Evolutionary conservation across 2,113 vertebrate species (phyloP), one percentile per base, ranked within the genome.

Genomic region (Alethe diademata): DNA sequence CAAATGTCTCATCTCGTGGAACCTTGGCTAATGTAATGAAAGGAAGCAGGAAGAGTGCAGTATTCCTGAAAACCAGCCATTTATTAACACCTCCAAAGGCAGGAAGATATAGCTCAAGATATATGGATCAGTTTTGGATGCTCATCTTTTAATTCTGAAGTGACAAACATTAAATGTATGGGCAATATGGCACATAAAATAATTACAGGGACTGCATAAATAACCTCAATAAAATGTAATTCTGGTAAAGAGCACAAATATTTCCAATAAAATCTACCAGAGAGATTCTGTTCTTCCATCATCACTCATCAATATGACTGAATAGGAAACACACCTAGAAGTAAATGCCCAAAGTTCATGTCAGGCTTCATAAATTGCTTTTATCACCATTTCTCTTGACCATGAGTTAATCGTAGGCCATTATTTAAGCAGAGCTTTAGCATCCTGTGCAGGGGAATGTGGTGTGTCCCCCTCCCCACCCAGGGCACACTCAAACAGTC

Each of bases 1-100:
- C 97, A 97, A 98, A 98, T 86, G 96, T 97, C 98, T 98, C 97
- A 97, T 97, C 95, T 92, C 82, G 82, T 93, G 95, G 95, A 97
- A 97, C 84, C 92, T 90, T 83, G 86, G 97, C 92, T 95, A 91
- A 86, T 18, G 90, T 80, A 98, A 98, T 97, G 97, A 97, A 97
- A 97, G 97, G 96, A 98, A 97, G 96, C 97, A 97, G 97, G 95
- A 94, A 96, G 93, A 95, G 86, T 36, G 92, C 93, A 91, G 84
- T 91, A 95, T 80, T 97, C 97, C 96, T 96, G 91, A 93, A 97
- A 97, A 91, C 16, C 71, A 93, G 96, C 75, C 94, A 67, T 83
- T 97, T 96, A 96, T 90, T 96, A 97, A 92, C 64, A 64, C 82
- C 93, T 82, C 94, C 94, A 89, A 89, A 90, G 60, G 78, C 3